Evolutionary conservation across 2,113 vertebrate species (phyloP), one percentile per base, ranked within the genome.

Genomic region (Platanista minor): DNA sequence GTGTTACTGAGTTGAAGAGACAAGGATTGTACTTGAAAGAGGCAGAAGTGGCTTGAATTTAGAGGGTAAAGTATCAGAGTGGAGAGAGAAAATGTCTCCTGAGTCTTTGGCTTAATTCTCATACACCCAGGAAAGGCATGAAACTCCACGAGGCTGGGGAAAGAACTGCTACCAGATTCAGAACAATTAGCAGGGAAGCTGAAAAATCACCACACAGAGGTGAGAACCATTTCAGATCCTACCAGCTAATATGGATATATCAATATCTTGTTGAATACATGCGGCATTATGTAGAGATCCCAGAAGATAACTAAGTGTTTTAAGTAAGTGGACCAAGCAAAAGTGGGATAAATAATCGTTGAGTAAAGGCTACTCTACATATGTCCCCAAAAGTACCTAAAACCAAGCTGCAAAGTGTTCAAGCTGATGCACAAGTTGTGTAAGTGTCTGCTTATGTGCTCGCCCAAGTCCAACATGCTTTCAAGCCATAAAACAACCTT

Each of bases 21-120:
- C 4, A 33, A 10, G 8, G 33, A 4, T 4, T 25, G 1, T 3
- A 1, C 7, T 0, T 11, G 29, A n/a, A 27, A 12, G 11, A 20
- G 13, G 39, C 33, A 36, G 41, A 31, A 9, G 15, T 5, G 12
- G 4, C 52, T 46, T 29, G 27, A 31, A 5, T 15, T 12, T 14
- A 15, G 33, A 59, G 33, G 18, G 23, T 2, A 33, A 31, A 18
- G 11, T 18, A 12, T 15, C 31, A 3, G 15, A 49, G 49, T 46
- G 10, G 31, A 46, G 66, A 29, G 46, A 27, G 11, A 72, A 64
- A 54, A 5, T 6, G 1, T 15, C 64, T 29, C 36, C 11, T 13
- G n/a, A 54, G 36, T 31, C 31, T 96, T 33, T 11, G 69, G 27
- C 31, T 85, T 17, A 90, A 64, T 78, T 57, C 54, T 96, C 9